These are phyloP conservation scores for Ciconia nigra DNA, from an alignment of 2,797 vertebrate genomes.

Conservation along the genomic window DNA sequence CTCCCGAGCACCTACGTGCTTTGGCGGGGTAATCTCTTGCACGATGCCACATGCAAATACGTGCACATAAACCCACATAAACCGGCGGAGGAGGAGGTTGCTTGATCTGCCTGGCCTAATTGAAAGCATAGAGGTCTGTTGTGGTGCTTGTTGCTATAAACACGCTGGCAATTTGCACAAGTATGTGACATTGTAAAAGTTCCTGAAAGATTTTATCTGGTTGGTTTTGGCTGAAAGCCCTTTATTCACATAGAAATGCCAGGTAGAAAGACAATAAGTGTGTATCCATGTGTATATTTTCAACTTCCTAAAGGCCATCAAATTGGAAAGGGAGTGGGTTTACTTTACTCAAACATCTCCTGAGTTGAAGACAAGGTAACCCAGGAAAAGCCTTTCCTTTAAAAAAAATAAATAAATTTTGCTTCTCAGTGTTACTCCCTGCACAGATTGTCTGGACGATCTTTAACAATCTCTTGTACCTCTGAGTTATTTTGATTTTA, in stretches of 20 bases:
- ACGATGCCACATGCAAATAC: neutral
- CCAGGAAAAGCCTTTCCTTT: conserved; percentile 3
- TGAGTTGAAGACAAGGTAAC: conserved; percentile 12
- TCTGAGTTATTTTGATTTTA: conserved; percentile 2
- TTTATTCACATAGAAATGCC: conserved; percentile 57
- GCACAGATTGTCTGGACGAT: neutral
- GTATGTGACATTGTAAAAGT: conserved; percentile 90
- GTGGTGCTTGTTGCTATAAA: conserved; percentile 97
- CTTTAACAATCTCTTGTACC: neutral
- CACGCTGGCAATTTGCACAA: conserved; percentile 86
- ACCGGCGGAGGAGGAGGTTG: neutral
- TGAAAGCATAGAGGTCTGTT: conserved; percentile 83
- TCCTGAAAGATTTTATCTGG: conserved; percentile 92
- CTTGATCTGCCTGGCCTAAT: conserved; percentile 14
- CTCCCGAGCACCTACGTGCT: neutral
- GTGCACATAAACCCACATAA: neutral
- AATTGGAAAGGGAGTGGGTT: conserved; percentile 42
- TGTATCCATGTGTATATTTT: conserved; percentile 28
- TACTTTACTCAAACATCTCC: conserved; percentile 17
- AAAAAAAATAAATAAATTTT: neutral
- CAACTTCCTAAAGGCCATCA: conserved; percentile 58
- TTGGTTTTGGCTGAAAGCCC: conserved; percentile 78
- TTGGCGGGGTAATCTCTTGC: neutral
- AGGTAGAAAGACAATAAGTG: conserved; percentile 62
- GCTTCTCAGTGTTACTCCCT: neutral